Evolutionary conservation across 1,140 invertebrate genomes (phyloP).

Genomic region (Aphaenogaster ashmeadi): DNA sequence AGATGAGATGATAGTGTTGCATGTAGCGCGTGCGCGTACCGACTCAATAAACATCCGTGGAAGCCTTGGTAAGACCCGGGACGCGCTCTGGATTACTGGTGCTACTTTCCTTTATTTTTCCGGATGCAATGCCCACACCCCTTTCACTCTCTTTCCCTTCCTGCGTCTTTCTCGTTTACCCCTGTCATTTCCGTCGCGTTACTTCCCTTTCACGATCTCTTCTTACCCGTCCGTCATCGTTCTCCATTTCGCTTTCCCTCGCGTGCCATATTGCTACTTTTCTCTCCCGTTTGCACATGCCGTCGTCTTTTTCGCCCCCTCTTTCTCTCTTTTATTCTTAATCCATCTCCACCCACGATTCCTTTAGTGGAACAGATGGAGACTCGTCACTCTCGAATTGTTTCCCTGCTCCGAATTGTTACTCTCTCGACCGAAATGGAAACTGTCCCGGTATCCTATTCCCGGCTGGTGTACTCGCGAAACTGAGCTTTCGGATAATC

Average conservation of each 20-base stretch:
- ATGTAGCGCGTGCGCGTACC: slow-evolving; percentile 81
- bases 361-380: slow-evolving; percentile 17
- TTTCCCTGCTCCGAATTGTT: slow-evolving; percentile 22
- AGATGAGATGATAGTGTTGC: slow-evolving; percentile 79
- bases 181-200: background rate
- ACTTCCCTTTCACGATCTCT: slow-evolving; percentile 26
- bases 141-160: slow-evolving; percentile 52
- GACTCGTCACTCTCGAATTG: slow-evolving; percentile 40
- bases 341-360: background rate
- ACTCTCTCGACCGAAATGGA: slow-evolving; percentile 34
- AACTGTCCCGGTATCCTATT: slow-evolving; percentile 44
- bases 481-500: slow-evolving; percentile 52
- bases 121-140: slow-evolving; percentile 71
- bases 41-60: slow-evolving; percentile 85
- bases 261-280: background rate
- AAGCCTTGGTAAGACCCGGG: slow-evolving; percentile 83
- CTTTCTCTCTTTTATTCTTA: background rate
- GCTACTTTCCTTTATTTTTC: slow-evolving; percentile 84
- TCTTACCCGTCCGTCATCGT: background rate
- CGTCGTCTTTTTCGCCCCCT: background rate
- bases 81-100: slow-evolving; percentile 84
- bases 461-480: slow-evolving; percentile 13
- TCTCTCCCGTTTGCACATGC: slow-evolving; percentile 25
- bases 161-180: background rate
- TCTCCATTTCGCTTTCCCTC: slow-evolving; percentile 2